Conservation (phyloP, 2,888 invertebrate genomes). For the Macaria notata region DNA sequence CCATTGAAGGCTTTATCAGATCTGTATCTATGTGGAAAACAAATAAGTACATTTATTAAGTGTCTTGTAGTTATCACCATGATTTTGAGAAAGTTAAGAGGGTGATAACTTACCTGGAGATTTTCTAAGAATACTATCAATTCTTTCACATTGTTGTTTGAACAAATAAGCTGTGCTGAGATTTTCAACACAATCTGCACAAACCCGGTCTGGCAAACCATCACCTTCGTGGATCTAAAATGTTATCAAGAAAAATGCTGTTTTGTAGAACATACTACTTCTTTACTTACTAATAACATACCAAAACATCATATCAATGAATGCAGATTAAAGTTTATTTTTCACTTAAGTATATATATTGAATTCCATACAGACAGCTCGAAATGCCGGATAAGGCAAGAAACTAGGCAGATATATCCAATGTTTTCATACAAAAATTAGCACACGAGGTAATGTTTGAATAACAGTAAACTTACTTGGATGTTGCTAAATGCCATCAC, state of each 20-base stretch:
- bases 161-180: conserved; percentile 74
- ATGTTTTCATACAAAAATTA: neutral
- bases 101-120: conserved; percentile 63
- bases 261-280: too few relatives aligned
- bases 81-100: too few relatives aligned
- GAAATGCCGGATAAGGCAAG: too few relatives aligned
- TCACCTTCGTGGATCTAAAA: conserved; percentile 73
- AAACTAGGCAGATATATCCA: too few relatives aligned
- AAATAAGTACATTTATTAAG: too few relatives aligned
- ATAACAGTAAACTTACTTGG: conserved; percentile 49
- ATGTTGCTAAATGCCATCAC: conserved; percentile 74
- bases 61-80: too few relatives aligned
- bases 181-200: conserved; percentile 72
- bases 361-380: too few relatives aligned
- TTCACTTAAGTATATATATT: neutral
- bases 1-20: conserved; percentile 52
- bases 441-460: neutral
- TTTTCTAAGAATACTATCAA: conserved; percentile 58
- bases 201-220: conserved; percentile 71
- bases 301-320: too few relatives aligned
- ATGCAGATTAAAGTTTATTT: too few relatives aligned
- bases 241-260: neutral
- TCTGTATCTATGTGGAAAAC: conserved; percentile 47
- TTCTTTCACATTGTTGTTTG: conserved; percentile 73
- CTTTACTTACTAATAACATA: too few relatives aligned